Evolutionary conservation across 1,140 invertebrate species (phyloP), one percentile per base, ranked within the genome.

Genomic region (Eubasilissa regina): DNA sequence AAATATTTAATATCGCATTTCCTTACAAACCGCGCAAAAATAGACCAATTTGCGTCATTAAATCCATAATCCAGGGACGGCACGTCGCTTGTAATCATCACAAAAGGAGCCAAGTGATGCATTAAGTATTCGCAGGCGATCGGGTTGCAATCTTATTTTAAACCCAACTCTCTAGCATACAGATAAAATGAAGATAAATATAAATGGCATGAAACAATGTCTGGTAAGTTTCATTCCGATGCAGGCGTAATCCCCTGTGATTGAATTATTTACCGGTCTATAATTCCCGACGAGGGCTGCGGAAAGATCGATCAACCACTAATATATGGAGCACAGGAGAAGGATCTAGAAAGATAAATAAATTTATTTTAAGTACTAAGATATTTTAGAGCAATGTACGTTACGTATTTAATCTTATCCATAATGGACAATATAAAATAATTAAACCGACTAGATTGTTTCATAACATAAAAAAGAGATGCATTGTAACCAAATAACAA

Each of bases 191-290:
- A 8, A 51, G 6, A 25, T 62, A 62, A 62, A 51, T 70, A 66
- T 66, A 66, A 43, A 21, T 21, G 17, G 25, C 45, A 10, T 12
- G 47, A 45, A 70, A 70, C 66, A 70, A 51, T 70, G 66, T 70
- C 66, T 21, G 66, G 45, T 11, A 45, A 70, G 66, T n/a, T 21
- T 25, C 62, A n/a, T 66, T 43, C 21, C 35, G 43, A 66, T 43
- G 62, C 62, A 47, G 44, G 17, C 44, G 12, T 66, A 66, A 66
- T 66, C 62, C 21, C 43, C 9, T n/a, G 62, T 66, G 62, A 66
- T 43, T 43, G 43, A 44, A 66, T 58, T 58, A 58, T 58, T 58
- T 10, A 35, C 25, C 6, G 6, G 25, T 3, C 25, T 1, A 35
- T 35, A 35, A 35, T 35, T 35, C 25, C 25, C 25, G 25, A 35